These are phyloP conservation scores for Bombus ignitus DNA, from an alignment of 1,140 invertebrate species.

Conservation along the genomic window DNA sequence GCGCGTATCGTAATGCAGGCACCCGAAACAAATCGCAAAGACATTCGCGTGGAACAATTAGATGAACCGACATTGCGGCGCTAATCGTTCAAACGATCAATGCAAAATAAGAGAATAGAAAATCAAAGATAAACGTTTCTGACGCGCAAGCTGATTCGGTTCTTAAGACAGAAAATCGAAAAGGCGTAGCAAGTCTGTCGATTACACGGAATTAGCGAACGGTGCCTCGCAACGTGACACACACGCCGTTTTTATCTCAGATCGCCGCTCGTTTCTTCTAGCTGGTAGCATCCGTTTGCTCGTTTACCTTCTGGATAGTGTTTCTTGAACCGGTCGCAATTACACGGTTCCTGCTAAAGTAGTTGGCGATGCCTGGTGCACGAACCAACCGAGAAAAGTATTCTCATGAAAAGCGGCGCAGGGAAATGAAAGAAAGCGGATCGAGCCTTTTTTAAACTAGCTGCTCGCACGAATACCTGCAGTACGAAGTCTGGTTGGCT, in stretches of 20 bases:
- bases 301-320: conserved; percentile 38
- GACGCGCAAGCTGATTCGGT: conserved; percentile 2
- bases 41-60: too few relatives aligned
- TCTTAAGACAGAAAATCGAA: conserved; percentile 16
- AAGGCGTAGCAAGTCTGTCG: not conserved
- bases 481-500: not conserved
- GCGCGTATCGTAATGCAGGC: too few relatives aligned
- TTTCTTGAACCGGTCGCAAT: conserved; percentile 44
- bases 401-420: not conserved
- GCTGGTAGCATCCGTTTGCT: not conserved
- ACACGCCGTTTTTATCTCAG: conserved; percentile 14
- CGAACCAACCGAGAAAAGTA: not conserved
- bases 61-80: too few relatives aligned
- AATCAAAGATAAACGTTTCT: not conserved
- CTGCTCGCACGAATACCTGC: not conserved
- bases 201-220: conserved; percentile 28
- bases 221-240: not conserved
- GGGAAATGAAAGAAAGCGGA: conserved; percentile 28
- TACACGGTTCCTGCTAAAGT: conserved; percentile 34
- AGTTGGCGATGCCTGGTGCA: conserved; percentile 1
- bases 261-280: conserved; percentile 33
- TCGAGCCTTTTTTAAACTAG: conserved; percentile 24
- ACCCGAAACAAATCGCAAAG: too few relatives aligned
- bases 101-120: too few relatives aligned
- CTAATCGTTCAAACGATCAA: too few relatives aligned